Evolutionary conservation across 2,113 vertebrate genomes (phyloP), one percentile per base, ranked within the genome.

Genomic region (Myotis brandtii): DNA sequence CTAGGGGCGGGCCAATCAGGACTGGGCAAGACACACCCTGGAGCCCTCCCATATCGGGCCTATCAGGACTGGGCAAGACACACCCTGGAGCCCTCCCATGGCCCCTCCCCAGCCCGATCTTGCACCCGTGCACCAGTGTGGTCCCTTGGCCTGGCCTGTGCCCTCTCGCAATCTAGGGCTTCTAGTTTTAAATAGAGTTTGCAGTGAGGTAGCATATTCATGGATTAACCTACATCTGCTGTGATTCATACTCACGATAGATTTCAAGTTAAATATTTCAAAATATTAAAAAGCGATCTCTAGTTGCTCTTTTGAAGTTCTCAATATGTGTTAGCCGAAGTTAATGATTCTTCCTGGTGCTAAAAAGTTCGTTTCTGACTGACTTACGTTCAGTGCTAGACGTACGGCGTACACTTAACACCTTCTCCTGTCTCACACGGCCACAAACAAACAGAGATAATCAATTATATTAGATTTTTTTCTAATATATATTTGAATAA

Each of bases 251-350:
- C 10, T 23, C 56, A 32, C 23, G 7, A 13, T 37, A 70, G 73
- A 34, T 73, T 95, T 50, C n/a, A 89, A 73, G 9, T 72, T 77
- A 94, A 56, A 80, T 40, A 30, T 84, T 62, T 93, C 37, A 48
- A 88, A 95, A 85, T 21, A 62, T 11, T 91, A 85, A 37, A 76
- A n/a, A 2, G 10, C n/a, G 40, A 83, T 72, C 16, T 72, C 46
- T 30, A 86, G 59, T 17, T 90, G 40, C 50, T 70, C 48, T 69
- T 70, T 81, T 25, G 20, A 14, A 9, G 50, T 77, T 92, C 12
- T 54, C 70, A 69, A 10, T 69, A 73, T 59, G 6, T 69, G 25
- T 69, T 86, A 46, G 6, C 32, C 14, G 95, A 23, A 70, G 46
- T 77, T 72, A 37, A 8, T 37, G 79, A 81, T 66, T 94, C 52